These are phyloP conservation scores for Dilophus febrilis DNA, from an alignment of 2,888 invertebrate species.

Conservation along the genomic window DNA sequence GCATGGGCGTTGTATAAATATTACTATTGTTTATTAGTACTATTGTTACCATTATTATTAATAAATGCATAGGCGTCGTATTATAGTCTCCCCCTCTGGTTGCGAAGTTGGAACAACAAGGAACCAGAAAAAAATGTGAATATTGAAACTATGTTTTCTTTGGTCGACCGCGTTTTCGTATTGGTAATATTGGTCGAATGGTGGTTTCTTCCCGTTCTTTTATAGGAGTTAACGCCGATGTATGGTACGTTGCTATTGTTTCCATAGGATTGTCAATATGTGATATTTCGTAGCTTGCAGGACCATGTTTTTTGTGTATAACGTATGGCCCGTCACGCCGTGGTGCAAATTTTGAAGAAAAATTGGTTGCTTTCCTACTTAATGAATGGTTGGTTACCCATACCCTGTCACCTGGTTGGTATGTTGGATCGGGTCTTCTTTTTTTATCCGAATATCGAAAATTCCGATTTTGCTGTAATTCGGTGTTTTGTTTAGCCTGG, in stretches of 20 bases:
- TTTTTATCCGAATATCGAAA: constrained; percentile 11
- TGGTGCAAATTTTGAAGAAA: constrained; percentile 17
- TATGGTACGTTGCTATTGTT: too few relatives aligned
- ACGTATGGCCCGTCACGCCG: constrained; percentile 19
- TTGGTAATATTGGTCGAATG: background rate
- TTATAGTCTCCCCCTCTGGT: too few relatives aligned
- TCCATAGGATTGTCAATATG: too few relatives aligned
- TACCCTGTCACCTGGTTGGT: constrained; percentile 14
- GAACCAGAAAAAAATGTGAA: too few relatives aligned
- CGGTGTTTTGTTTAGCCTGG: constrained; percentile 10
- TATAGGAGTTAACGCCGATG: background rate
- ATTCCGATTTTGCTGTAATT: constrained; percentile 11
- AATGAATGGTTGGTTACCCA: constrained; percentile 13
- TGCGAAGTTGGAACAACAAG: too few relatives aligned
- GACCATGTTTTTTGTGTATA: constrained; percentile 11
- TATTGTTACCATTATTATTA: too few relatives aligned
- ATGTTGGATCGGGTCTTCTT: constrained; percentile 10
- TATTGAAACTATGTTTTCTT: too few relatives aligned
- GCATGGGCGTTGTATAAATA: too few relatives aligned
- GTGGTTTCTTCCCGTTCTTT: background rate
- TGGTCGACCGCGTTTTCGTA: background rate
- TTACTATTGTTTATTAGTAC: too few relatives aligned
- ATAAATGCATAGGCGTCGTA: too few relatives aligned
- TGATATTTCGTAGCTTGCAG: constrained; percentile 8
- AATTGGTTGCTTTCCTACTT: constrained; percentile 11